Evolutionary conservation across 2,113 vertebrate species (phyloP), one percentile per base, ranked within the genome.

Genomic region (Phoenicopterus ruber): DNA sequence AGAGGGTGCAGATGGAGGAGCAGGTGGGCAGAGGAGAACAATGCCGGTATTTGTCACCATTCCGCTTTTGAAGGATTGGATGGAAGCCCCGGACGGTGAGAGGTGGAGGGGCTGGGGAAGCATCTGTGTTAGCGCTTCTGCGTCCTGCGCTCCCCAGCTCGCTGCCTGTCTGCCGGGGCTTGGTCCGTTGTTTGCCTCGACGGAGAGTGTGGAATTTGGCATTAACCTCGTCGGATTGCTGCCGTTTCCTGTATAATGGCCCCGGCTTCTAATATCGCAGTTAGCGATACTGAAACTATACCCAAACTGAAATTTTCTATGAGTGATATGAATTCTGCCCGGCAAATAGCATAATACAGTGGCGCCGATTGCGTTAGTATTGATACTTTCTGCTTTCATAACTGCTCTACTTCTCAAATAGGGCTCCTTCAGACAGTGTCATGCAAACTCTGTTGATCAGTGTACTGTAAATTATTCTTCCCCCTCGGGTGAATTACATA

Each of bases 341-440:
- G 1, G 58, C 79, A 92, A 89, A 92, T n/a, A 55, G 73, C 74
- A 42, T 87, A 78, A 93, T 44, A 44, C 63, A 78, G 89, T 34
- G 90, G 71, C 67, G 87, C 77, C 92, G 76, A 74, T 82, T 55
- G 70, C 19, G 26, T 95, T 94, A 74, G 91, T 93, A 94, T 94
- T 31, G 92, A 93, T 86, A 95, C 47, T 57, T 88, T 80, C 78
- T 92, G 83, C 87, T 96, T 93, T 88, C 42, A 14, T 90, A 88
- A 81, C 85, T 32, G 59, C 67, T 67, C 69, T 77, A 4, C 79
- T 90, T 79, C 49, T 86, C 82, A 71, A 82, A 7, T 11, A 62
- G 67, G 74, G 57, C 83, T 92, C 54, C 36, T 76, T 49, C 78
- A 69, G 79, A 69, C 21, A 40, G 15, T 24, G 16, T 58, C 82